Evolutionary conservation across 2,888 invertebrate genomes (phyloP), one percentile per base, ranked within the genome.

Genomic region (Folsomia candida): DNA sequence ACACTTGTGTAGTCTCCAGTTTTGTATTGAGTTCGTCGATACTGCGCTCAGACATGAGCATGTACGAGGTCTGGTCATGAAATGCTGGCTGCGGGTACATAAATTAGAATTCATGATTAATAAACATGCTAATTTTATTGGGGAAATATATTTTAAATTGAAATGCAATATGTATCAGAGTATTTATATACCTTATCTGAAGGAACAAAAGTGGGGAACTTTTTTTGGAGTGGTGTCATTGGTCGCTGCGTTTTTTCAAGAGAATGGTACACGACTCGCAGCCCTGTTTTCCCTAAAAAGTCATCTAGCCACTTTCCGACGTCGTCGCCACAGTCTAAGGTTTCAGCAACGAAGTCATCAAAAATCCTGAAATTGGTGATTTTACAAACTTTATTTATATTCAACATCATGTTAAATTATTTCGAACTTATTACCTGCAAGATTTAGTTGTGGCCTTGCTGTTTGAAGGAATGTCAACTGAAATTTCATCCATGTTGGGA

Each of bases 271-370:
- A 73, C 64, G 2, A 80, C 65, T 26, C 79, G 73, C 2, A 77
- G 67, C 18, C 77, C 77, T 25, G 70, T 71, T 57, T 75, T 76
- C 24, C 72, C 73, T 14, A 78, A 57, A 67, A 78, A 77, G 0
- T 63, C 69, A 47, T 82, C 81, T 58, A 86, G 76, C 86, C 86
- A 86, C n/a, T 81, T 80, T 1, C 83, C 82, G 6, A 82, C 84
- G 51, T 81, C 81, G 28, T 83, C 82, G 1, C 85, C 86, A 81
- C 85, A 85, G 75, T 86, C 85, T 68, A 81, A 71, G 22, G 82
- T 83, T 37, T 47, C 51, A 24, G 78, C 66, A 3, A 83, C 78
- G 37, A 77, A 67, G 51, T 82, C 84, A 51, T 81, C 82, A 80
- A 83, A 78, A 58, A 80, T 71, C 64, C 80, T 79, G 59, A 20